Evolutionary conservation across 2,888 invertebrate genomes (phyloP), one percentile per base, ranked within the genome.

Genomic region (Gryllus longicercus): DNA sequence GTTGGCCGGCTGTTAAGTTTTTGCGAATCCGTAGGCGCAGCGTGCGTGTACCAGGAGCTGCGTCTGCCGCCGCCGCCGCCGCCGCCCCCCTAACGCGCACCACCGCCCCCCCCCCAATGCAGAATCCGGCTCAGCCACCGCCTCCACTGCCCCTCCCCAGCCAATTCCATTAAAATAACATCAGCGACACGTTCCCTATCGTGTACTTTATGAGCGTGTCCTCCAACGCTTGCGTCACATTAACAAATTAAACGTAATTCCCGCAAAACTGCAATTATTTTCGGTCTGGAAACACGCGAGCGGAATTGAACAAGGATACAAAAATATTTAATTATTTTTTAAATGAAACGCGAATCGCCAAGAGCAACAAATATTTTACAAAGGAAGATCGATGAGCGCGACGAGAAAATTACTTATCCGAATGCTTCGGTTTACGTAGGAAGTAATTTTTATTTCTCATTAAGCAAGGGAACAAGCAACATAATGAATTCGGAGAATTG

Each of bases 81-180:
- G n/a, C n/a, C n/a, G n/a, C n/a, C n/a, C n/a, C n/a, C n/a, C n/a
- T n/a, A 25, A 25, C 25, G 25, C 25, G 25, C 25, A 25, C 51
- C 3, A 3, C 18, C 51, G n/a, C n/a, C 18, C 63, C 12, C 63
- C 16, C 14, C 63, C 63, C 3, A 5, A 14, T 16, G 63, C 63
- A 18, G 63, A 14, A 14, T 63, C 5, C 63, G 63, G 63, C 16
- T 8, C 63, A 14, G n/a, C 63, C 63, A 63, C 63, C 63, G 14
- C 63, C 8, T n/a, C 63, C 63, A n/a, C 16, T n/a, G 63, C 63
- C 63, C 14, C 16, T 63, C 63, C 16, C 0, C 14, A 63, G 12
- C 63, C 63, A 63, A 63, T 63, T 63, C 63, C 63, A 63, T 63
- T 63, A 63, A 63, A 63, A 63, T 63, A 63, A 63, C 63, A 63